Conservation (phyloP, 2,113 vertebrate species). For the Thalassoma bifasciatum region DNA sequence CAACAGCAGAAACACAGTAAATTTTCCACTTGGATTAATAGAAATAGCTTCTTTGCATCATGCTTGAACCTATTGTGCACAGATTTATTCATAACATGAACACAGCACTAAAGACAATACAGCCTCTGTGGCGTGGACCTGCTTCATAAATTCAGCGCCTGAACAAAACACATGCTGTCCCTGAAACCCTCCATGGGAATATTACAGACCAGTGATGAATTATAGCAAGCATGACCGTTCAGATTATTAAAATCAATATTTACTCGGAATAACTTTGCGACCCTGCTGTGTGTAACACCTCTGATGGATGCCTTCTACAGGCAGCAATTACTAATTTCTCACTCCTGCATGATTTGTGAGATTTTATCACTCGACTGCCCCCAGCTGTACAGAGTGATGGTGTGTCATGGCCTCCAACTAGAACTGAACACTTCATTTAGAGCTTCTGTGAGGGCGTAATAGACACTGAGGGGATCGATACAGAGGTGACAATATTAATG, state of each 20-base stretch:
- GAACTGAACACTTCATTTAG: constrained; percentile 44
- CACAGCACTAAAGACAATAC: neutral
- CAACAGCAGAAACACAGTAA: too few relatives aligned
- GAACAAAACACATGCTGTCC: neutral
- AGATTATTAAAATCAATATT: constrained; percentile 51
- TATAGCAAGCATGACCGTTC: neutral
- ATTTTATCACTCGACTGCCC: constrained; percentile 22
- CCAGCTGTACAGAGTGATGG: constrained; percentile 44
- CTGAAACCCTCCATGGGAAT: neutral
- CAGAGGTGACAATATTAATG: constrained; percentile 31
- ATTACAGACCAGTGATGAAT: constrained; percentile 16
- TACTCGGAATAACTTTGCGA: constrained; percentile 8
- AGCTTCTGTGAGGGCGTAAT: constrained; percentile 10
- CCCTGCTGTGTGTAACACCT: constrained; percentile 3
- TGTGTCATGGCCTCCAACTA: constrained; percentile 30
- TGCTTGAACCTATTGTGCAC: too few relatives aligned
- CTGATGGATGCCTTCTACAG: constrained; percentile 15
- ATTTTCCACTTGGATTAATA: too few relatives aligned
- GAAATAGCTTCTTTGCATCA: too few relatives aligned
- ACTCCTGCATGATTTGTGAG: constrained; percentile 32
- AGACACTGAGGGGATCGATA: constrained; percentile 44
- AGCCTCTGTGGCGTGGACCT: neutral
- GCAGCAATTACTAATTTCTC: constrained; percentile 23
- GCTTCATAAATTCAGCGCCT: neutral
- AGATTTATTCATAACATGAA: neutral